These are phyloP conservation scores for Chinchilla lanigera DNA, from an alignment of 2,113 vertebrate species.

Conservation along the genomic window DNA sequence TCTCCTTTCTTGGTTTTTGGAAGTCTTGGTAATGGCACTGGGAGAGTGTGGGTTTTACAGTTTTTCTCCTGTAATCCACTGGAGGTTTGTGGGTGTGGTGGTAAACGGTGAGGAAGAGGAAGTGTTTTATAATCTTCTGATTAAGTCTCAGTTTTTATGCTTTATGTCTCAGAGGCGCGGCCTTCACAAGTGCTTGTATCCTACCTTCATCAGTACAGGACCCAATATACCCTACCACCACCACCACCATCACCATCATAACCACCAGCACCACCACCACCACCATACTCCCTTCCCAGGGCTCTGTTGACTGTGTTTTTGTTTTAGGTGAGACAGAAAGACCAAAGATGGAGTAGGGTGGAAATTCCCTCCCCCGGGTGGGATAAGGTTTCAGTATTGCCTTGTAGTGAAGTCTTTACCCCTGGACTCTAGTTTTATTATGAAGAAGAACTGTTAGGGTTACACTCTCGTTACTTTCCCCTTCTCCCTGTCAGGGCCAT, in stretches of 20 bases:
- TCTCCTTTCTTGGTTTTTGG: not conserved
- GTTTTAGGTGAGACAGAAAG: not conserved
- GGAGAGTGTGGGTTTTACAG: not conserved
- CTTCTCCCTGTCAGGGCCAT: not conserved
- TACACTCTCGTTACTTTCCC: not conserved
- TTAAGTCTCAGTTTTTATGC: not conserved
- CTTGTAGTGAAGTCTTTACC: not conserved
- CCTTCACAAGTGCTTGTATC: constrained; percentile 1
- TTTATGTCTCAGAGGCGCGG: not conserved
- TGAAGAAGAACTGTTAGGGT: not conserved
- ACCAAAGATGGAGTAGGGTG: not conserved
- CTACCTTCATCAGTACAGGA: not conserved
- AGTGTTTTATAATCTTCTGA: not conserved
- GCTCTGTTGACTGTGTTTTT: not conserved
- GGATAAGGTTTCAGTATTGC: not conserved
- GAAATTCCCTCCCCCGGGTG: not conserved
- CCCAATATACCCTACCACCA: not conserved
- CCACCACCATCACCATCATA: too few species aligned
- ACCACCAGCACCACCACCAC: not conserved
- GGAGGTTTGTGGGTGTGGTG: not conserved
- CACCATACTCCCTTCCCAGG: not conserved
- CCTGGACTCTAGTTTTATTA: not conserved
- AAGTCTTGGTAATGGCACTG: not conserved
- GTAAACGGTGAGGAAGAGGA: not conserved
- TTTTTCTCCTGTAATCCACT: not conserved